Evolutionary conservation across 2,113 vertebrate species (phyloP), one percentile per base, ranked within the genome.

Genomic region (Cettia cetti): DNA sequence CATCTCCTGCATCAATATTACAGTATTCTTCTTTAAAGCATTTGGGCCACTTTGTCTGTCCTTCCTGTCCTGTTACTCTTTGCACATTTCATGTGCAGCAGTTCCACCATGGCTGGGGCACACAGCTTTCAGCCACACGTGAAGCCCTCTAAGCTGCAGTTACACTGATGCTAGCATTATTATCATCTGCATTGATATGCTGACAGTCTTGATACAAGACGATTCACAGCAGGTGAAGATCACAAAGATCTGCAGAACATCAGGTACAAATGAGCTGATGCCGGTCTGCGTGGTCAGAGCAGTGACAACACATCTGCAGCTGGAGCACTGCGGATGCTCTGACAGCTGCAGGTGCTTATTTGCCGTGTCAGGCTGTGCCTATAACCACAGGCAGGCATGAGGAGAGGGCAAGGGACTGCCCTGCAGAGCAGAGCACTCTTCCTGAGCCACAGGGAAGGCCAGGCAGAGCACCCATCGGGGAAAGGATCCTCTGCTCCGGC

Each of bases 381-480:
- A 37, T 7, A 18, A 7, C 3, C 37, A 30, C 79, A 85, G 15
- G 5, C 1, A 1, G 18, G 40, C 30, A 2, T 0, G 7, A 50
- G 60, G 53, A 68, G 12, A 21, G 26, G 2, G 8, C 28, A 15
- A 7, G 31, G 64, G 10, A 13, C 13, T 15, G 5, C 35, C 50
- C 70, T 44, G 61, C 56, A 30, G 89, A 24, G 59, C 61, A 35
- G 75, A 37, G 40, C 42, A 24, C 22, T 0, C 20, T 13, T 27
- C 44, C 64, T 57, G 17, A 5, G 8, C 63, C 45, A 3, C 2
- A 2, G 19, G 4, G 20, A 33, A 6, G 40, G 33, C 15, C 37
- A 13, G 31, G 2, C 3, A 7, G 2, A 7, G 45, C 0, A 0
- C 31, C 24, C 9, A 0, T 0, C 3, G 9, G 35, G 28, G 13